Conservation (phyloP, 2,888 invertebrate genomes). For the Abrostola tripartita region DNA sequence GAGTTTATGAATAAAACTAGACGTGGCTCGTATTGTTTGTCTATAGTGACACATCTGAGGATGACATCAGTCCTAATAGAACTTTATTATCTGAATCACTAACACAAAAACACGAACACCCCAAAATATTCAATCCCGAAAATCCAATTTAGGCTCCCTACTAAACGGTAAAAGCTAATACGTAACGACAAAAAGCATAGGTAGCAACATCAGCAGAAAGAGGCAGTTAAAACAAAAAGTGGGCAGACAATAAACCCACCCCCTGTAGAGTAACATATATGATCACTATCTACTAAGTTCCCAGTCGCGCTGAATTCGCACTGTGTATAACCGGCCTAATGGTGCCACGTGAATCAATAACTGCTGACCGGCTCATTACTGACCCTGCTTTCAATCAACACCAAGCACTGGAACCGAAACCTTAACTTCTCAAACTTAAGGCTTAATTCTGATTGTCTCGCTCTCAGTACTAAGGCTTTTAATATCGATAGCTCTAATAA, state of each 20-base stretch:
- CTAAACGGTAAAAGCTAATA: conserved; percentile 24
- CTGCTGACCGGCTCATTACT: conserved; percentile 86
- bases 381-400: conserved; percentile 80
- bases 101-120: neutral
- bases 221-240: conserved; percentile 54
- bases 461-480: conserved; percentile 64
- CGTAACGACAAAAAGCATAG: conserved; percentile 39
- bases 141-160: conserved; percentile 34
- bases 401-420: conserved; percentile 52
- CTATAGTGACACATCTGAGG: neutral
- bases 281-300: conserved; percentile 56
- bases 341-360: conserved; percentile 85
- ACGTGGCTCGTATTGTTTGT: neutral
- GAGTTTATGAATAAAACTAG: neutral
- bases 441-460: conserved; percentile 45
- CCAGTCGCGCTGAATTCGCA: conserved; percentile 64
- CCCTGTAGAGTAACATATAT: conserved; percentile 50
- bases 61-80: neutral
- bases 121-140: conserved; percentile 10
- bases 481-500: conserved; percentile 74
- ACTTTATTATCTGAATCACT: neutral
- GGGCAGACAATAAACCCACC: conserved; percentile 48
- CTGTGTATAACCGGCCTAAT: conserved; percentile 67
- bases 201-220: conserved; percentile 40
- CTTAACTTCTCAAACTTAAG: conserved; percentile 46